phyloP scores from a whole-genome alignment of 2,797 vertebrate genomes.

The Philypnodon macrostomus region DNA sequence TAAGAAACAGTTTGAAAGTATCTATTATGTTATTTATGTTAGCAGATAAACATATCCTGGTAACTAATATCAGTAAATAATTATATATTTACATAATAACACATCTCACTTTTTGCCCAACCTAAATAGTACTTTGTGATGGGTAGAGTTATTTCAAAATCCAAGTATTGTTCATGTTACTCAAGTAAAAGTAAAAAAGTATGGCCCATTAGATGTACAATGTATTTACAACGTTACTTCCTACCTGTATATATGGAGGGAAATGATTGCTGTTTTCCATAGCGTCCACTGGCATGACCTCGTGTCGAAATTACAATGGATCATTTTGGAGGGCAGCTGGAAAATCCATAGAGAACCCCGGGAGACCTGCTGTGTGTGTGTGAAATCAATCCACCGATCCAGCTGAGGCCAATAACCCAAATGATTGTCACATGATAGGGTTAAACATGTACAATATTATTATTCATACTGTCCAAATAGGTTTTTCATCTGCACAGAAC shows the following conservation, averaged over 20 bases:
- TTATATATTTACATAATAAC: no score
- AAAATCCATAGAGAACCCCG: slow-evolving; percentile 68
- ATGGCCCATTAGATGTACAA: no score
- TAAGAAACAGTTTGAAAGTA: no score
- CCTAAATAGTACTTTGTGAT: no score
- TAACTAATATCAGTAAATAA: no score
- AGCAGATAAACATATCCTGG: no score
- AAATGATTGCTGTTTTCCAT: slow-evolving; percentile 68
- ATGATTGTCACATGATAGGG: slow-evolving; percentile 63
- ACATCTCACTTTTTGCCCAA: no score
- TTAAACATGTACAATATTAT: slow-evolving; percentile 67
- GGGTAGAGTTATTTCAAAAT: no score
- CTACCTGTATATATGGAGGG: slow-evolving; percentile 48
- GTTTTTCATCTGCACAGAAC: slow-evolving; percentile 63
- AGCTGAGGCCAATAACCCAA: slow-evolving; percentile 68
- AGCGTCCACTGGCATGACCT: slow-evolving; percentile 51
- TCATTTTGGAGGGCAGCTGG: slow-evolving; percentile 71
- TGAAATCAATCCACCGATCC: slow-evolving; percentile 66
- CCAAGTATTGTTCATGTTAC: no score
- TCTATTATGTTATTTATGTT: no score
- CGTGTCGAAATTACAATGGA: slow-evolving; percentile 64
- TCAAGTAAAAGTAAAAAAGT: no score
- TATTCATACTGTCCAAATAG: slow-evolving; percentile 61
- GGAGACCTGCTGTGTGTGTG: slow-evolving; percentile 63
- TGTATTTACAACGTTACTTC: no score